phyloP scores from a whole-genome alignment of 2,797 vertebrate genomes.

The Bradypus variegatus region DNA sequence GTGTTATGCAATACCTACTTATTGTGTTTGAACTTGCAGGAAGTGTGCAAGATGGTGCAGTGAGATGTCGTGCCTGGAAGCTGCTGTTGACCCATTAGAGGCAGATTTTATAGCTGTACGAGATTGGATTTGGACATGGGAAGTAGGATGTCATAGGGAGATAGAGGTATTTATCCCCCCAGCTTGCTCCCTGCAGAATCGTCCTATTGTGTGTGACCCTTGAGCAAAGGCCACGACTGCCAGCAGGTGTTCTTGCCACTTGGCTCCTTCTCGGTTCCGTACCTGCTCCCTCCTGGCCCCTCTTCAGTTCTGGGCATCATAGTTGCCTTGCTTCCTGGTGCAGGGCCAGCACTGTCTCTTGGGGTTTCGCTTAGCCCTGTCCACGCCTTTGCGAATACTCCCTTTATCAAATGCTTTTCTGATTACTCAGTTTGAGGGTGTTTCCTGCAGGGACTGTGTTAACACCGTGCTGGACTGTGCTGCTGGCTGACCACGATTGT shows the following conservation, averaged over 20 bases:
- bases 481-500: fast-evolving
- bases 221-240: too few species aligned
- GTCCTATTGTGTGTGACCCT: too few species aligned
- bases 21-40: too few species aligned
- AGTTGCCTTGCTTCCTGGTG: not conserved
- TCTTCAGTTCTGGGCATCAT: not conserved
- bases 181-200: too few species aligned
- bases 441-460: not conserved
- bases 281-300: not conserved
- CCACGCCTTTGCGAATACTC: not conserved
- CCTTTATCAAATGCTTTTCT: not conserved
- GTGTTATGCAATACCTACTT: too few species aligned
- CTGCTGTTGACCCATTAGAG: too few species aligned
- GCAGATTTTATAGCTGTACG: not conserved
- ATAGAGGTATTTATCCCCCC: too few species aligned
- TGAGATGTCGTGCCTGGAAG: too few species aligned
- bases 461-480: not conserved
- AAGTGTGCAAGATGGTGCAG: too few species aligned
- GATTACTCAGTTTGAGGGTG: not conserved
- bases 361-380: too few species aligned
- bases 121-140: too few species aligned
- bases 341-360: not conserved
- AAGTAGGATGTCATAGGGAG: too few species aligned
- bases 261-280: not conserved
- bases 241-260: not conserved